These are phyloP conservation scores for Choloepus hoffmanni DNA, from an alignment of 2,113 vertebrate genomes.

Conservation along the genomic window DNA sequence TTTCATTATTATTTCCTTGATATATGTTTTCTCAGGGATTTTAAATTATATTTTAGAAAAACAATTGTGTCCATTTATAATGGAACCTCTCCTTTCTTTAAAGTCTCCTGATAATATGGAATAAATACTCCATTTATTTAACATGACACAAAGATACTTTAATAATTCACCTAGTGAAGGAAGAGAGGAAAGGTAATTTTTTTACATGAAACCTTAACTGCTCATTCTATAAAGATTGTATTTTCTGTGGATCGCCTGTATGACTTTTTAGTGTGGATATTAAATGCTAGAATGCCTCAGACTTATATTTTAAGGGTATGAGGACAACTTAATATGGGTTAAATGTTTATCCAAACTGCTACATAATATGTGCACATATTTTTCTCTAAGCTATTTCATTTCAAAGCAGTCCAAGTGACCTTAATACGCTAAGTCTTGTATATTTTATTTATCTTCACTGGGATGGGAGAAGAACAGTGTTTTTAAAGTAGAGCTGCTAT, in stretches of 20 bases:
- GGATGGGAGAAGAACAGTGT: neutral
- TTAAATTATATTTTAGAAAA: constrained; percentile 8
- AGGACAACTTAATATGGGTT: constrained; percentile 38
- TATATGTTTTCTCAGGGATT: neutral
- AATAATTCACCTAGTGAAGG: neutral
- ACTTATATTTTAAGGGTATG: neutral
- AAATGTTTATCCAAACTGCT: constrained; percentile 34
- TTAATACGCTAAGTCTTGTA: neutral
- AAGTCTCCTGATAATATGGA: neutral
- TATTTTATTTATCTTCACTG: neutral
- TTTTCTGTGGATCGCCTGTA: neutral
- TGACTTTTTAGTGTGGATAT: neutral
- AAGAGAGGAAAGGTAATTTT: constrained; percentile 27
- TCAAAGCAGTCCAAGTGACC: neutral
- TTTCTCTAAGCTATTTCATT: neutral
- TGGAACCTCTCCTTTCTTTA: neutral
- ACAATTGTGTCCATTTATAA: neutral
- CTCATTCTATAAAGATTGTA: neutral
- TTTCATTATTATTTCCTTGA: constrained; percentile 29
- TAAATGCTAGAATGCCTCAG: neutral
- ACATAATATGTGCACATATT: constrained; percentile 29
- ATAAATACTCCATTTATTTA: neutral
- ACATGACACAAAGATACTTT: neutral
- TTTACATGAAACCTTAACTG: neutral
- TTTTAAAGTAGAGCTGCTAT: neutral